A percentile compares a stretch with the other conserved stretches of the same genome.
Evolutionary conservation across 2,113 vertebrate species (phyloP).

Genomic region (Leuciscus idus): DNA sequence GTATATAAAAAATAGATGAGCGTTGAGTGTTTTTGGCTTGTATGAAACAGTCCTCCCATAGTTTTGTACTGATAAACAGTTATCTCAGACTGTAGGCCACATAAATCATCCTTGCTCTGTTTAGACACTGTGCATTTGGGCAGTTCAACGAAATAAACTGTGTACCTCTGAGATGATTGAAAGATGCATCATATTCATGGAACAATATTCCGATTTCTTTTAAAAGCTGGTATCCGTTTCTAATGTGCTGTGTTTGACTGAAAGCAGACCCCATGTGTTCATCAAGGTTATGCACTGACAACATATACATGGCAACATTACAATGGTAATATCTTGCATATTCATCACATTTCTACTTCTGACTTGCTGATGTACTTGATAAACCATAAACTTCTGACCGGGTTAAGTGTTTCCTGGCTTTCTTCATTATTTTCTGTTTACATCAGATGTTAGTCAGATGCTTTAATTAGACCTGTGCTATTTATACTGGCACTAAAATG

Average conservation of each 20-base stretch:
- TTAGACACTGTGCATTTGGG: constrained; percentile 69
- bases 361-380: constrained; percentile 12
- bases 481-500: not conserved
- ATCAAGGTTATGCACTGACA: constrained; percentile 31
- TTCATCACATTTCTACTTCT: constrained; percentile 29
- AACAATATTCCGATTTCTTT: constrained; percentile 65
- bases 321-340: constrained; percentile 23
- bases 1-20: constrained; percentile 7
- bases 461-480: not conserved
- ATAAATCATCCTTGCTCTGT: constrained; percentile 76
- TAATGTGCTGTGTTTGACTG: constrained; percentile 19
- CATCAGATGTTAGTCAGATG: not conserved
- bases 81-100: constrained; percentile 72
- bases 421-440: not conserved
- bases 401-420: constrained; percentile 22
- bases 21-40: constrained; percentile 49
- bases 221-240: constrained; percentile 54
- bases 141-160: constrained; percentile 70
- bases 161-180: constrained; percentile 68
- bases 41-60: constrained; percentile 69
- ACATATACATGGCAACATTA: not conserved
- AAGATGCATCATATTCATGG: constrained; percentile 60
- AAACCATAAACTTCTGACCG: constrained; percentile 15
- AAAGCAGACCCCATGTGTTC: constrained; percentile 24
- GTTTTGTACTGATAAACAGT: constrained; percentile 71